Percentiles rank a stretch among this genome's conserved stretches.
phyloP scores from a whole-genome alignment of 2,113 vertebrate genomes.

The Rana temporaria region DNA sequence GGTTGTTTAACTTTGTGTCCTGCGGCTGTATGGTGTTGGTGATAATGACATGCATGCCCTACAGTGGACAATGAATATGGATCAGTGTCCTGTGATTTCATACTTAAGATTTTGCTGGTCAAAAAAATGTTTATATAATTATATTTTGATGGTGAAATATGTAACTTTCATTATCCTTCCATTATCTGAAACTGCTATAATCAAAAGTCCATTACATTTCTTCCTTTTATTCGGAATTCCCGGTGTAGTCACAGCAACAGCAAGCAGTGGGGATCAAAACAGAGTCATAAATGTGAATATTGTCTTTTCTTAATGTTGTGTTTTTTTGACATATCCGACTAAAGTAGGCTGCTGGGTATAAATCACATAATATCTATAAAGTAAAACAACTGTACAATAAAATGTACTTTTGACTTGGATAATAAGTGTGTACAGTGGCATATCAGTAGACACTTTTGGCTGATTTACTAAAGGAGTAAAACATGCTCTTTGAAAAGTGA shows the following conservation, averaged over 20 bases:
- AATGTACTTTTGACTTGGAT: too few relatives aligned
- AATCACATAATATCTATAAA: background rate
- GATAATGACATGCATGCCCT: slow-evolving; percentile 42
- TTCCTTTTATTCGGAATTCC: slow-evolving; percentile 1
- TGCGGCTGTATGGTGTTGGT: slow-evolving; percentile 41
- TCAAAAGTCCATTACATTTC: slow-evolving; percentile 8
- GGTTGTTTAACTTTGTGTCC: slow-evolving; percentile 59
- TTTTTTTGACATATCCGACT: slow-evolving; percentile 26
- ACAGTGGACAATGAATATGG: slow-evolving; percentile 61
- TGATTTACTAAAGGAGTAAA: too few relatives aligned
- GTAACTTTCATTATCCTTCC: slow-evolving; percentile 57
- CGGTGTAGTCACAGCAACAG: background rate
- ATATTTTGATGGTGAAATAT: slow-evolving; percentile 4
- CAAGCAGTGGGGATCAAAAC: slow-evolving; percentile 46
- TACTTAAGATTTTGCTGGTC: slow-evolving; percentile 57
- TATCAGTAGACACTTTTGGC: too few relatives aligned
- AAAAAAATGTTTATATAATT: slow-evolving; percentile 57
- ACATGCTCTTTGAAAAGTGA: too few relatives aligned
- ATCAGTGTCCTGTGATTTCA: slow-evolving; percentile 67
- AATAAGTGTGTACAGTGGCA: too few relatives aligned
- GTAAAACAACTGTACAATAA: background rate
- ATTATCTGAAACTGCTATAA: slow-evolving; percentile 42
- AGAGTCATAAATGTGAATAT: slow-evolving; percentile 29
- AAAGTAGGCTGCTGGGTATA: slow-evolving; percentile 4
- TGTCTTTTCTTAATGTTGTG: slow-evolving; percentile 50